These are phyloP conservation scores for Nematopogon swammerdamellus DNA, from an alignment of 2,888 invertebrate species.

Conservation along the genomic window DNA sequence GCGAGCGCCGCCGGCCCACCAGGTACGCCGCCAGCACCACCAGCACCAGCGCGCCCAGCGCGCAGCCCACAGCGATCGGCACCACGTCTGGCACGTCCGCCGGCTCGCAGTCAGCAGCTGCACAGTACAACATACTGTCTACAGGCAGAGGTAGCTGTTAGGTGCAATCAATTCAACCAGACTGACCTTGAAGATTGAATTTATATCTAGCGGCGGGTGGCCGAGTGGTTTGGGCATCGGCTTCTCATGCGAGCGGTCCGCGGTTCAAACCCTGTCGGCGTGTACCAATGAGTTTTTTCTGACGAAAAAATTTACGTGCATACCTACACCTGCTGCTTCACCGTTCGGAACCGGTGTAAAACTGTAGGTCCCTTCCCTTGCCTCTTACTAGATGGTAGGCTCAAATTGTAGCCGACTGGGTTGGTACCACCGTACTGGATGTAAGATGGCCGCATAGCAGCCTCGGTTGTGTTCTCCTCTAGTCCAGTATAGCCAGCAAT, in stretches of 20 bases:
- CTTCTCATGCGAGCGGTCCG: too few species aligned
- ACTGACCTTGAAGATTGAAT: too few species aligned
- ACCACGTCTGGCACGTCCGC: conserved; percentile 83
- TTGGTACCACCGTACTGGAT: not conserved
- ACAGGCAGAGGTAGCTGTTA: too few species aligned
- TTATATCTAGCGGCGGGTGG: too few species aligned
- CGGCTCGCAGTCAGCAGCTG: conserved; percentile 71
- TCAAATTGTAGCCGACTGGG: not conserved
- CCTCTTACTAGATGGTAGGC: not conserved
- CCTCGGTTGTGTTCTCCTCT: not conserved
- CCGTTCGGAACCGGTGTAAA: not conserved
- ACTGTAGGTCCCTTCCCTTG: not conserved
- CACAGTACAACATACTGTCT: not conserved
- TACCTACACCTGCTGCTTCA: too few species aligned
- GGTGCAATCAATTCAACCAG: too few species aligned
- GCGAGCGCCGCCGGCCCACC: conserved; percentile 82
- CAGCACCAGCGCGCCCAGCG: conserved; percentile 83
- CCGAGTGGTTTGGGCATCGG: too few species aligned
- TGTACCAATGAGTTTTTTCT: too few species aligned
- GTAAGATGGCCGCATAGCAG: not conserved
- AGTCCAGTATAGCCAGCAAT: not conserved
- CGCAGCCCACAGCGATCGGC: conserved; percentile 95
- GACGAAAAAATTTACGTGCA: too few species aligned
- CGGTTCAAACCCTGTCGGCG: too few species aligned
- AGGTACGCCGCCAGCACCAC: conserved; percentile 92